These are phyloP conservation scores for Aphelenchoides avenae DNA, from an alignment of 1,140 invertebrate species.

Conservation along the genomic window DNA sequence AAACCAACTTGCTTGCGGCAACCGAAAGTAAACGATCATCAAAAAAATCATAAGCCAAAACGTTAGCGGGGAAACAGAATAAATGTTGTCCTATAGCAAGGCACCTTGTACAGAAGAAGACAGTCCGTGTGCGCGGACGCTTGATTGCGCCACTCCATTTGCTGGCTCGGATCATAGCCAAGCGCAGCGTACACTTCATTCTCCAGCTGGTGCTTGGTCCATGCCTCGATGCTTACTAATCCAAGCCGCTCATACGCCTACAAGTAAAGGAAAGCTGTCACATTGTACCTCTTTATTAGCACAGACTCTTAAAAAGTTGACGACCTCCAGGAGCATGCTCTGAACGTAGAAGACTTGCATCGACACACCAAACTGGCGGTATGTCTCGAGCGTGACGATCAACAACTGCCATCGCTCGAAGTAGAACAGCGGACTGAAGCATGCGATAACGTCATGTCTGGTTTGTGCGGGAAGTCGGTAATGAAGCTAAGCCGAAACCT, in stretches of 20 bases:
- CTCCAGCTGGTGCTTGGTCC: constrained; percentile 28
- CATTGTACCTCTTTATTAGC: not conserved
- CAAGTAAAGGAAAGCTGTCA: constrained; percentile 4
- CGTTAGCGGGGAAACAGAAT: not conserved
- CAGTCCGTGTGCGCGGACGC: constrained; percentile 53
- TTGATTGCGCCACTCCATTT: constrained; percentile 50
- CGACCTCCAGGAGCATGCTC: constrained; percentile 36
- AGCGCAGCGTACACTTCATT: not conserved
- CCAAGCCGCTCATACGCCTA: constrained; percentile 32
- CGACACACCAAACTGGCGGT: constrained; percentile 45
- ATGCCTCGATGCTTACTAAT: constrained; percentile 31
- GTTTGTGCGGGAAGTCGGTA: constrained; percentile 12
- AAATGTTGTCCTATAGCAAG: constrained; percentile 4
- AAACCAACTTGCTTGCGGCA: constrained; percentile 18
- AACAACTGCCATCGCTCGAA: constrained; percentile 49
- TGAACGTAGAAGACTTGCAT: constrained; percentile 52
- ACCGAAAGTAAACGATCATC: constrained; percentile 10
- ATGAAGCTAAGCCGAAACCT: constrained; percentile 18
- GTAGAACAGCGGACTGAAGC: constrained; percentile 49
- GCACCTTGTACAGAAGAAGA: constrained; percentile 50
- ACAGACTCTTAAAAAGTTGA: constrained; percentile 23
- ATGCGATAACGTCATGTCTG: constrained; percentile 34
- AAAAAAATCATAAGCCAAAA: not conserved
- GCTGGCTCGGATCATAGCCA: constrained; percentile 45
- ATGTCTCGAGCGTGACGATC: constrained; percentile 47